Conservation (phyloP, 1,140 invertebrate species). For the Sycophila sp. region DNA sequence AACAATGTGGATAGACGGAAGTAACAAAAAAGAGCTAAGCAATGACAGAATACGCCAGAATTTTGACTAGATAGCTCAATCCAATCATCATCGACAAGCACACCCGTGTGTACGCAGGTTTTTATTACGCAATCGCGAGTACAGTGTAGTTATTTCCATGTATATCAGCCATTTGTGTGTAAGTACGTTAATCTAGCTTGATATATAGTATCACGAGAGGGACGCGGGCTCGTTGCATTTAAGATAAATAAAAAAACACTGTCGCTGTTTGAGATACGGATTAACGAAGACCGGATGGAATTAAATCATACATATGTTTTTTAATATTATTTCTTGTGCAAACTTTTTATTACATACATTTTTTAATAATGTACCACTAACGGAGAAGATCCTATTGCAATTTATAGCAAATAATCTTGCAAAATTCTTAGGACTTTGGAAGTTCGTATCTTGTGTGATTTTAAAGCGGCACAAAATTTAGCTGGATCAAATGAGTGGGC, state of each 20-base stretch:
- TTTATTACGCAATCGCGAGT: conserved; percentile 57
- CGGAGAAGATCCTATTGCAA: not conserved
- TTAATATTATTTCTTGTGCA: conserved; percentile 7
- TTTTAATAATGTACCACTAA: conserved; percentile 8
- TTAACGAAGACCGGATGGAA: conserved; percentile 7
- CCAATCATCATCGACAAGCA: conserved; percentile 55
- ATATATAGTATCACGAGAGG: conserved; percentile 44
- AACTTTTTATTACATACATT: conserved; percentile 9
- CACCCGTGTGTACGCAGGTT: conserved; percentile 43
- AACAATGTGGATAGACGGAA: conserved; percentile 21
- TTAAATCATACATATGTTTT: no score
- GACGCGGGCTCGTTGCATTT: conserved; percentile 37
- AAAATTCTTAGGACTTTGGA: conserved; percentile 21
- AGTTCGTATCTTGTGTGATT: conserved; percentile 25
- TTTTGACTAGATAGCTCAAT: conserved; percentile 58
- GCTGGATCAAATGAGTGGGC: conserved; percentile 25
- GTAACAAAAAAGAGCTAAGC: conserved; percentile 34
- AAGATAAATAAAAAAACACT: conserved; percentile 40
- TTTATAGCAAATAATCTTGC: not conserved
- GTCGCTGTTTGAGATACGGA: conserved; percentile 32
- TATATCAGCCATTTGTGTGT: conserved; percentile 64
- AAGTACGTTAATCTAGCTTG: conserved; percentile 63
- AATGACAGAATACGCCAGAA: conserved; percentile 42
- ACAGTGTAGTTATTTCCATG: conserved; percentile 62
- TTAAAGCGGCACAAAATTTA: conserved; percentile 5